Base-by-base conservation (phyloP, 2,888 invertebrate genomes). In the Thecocarcelia acutangulata region DNA sequence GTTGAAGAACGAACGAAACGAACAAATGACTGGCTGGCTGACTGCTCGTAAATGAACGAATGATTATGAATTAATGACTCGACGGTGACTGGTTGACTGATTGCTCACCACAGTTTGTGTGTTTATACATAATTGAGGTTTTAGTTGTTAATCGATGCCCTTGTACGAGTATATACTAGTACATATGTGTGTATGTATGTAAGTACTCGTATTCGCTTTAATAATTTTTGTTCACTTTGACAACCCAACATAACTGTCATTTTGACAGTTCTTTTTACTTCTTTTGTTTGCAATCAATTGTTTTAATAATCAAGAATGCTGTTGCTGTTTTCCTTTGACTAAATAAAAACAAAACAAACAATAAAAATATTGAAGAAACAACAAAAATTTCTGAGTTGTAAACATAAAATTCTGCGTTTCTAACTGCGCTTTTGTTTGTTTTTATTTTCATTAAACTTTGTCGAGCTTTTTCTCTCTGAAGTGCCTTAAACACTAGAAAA, bases 391-490 rank as follows among this genome's bases (percentile, higher is more conserved):
- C 56, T 3, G 1, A n/a, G 46, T 63, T 42, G 2, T 15, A 66
- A 48, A 46, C n/a, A 37, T 33, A 19, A 76, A 44, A 64, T 5
- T 21, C 61, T 76, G 63, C 33, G 72, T 74, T 80, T 82, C 85
- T 84, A 84, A 84, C 85, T 85, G 84, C 85, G 85, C 85, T 85
- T 85, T 85, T 85, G 85, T 85, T 85, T 83, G 80, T 73, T 84
- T 82, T 82, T 69, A 56, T 81, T 63, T 64, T 70, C 56, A 66
- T 70, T 75, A 19, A 54, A 74, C 40, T 56, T 74, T 76, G n/a
- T 59, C 33, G 66, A 72, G 63, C 63, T 77, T 76, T 69, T 69
- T 61, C 24, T 17, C 11, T 52, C 50, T 69, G 12, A 79, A 79
- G 61, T 72, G 61, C 44, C 37, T 72, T 58, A 64, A 70, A 76